phyloP scores from a whole-genome alignment of 2,797 vertebrate genomes.

The Petrocephalus sullivani region DNA sequence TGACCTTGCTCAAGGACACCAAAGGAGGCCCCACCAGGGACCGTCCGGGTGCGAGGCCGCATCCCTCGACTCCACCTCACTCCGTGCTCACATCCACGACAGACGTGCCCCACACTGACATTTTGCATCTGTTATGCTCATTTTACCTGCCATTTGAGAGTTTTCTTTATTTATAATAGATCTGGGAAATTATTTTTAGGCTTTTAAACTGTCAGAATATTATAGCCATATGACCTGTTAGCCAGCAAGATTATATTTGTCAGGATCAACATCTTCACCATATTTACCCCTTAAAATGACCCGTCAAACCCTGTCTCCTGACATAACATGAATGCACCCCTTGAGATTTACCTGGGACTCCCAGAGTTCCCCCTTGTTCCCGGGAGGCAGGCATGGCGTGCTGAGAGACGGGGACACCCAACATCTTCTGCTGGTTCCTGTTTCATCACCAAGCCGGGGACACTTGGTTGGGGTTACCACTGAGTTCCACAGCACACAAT shows the following conservation, averaged over 20 bases:
- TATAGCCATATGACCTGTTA: background rate
- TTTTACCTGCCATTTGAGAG: background rate
- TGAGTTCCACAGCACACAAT: background rate
- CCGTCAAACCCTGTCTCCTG: background rate
- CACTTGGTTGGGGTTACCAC: background rate
- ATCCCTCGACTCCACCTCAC: background rate
- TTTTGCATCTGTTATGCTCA: background rate
- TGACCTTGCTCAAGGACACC: background rate
- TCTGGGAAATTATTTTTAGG: background rate
- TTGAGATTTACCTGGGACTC: background rate
- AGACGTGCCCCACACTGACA: background rate
- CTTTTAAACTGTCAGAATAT: background rate
- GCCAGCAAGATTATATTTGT: background rate
- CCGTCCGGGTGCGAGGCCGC: background rate
- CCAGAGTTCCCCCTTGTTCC: conserved; percentile 9
- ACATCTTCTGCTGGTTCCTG: background rate
- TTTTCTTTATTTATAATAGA: background rate
- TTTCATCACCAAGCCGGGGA: conserved; percentile 15
- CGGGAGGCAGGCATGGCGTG: background rate
- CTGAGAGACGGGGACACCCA: conserved; percentile 6
- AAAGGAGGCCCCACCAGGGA: background rate
- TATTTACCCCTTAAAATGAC: background rate
- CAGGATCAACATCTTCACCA: background rate
- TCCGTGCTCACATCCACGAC: background rate
- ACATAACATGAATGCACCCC: background rate